Percentiles rank a stretch among this genome's conserved stretches.
phyloP scores from a whole-genome alignment of 2,797 vertebrate species.

The Chloroceryle amazona region DNA sequence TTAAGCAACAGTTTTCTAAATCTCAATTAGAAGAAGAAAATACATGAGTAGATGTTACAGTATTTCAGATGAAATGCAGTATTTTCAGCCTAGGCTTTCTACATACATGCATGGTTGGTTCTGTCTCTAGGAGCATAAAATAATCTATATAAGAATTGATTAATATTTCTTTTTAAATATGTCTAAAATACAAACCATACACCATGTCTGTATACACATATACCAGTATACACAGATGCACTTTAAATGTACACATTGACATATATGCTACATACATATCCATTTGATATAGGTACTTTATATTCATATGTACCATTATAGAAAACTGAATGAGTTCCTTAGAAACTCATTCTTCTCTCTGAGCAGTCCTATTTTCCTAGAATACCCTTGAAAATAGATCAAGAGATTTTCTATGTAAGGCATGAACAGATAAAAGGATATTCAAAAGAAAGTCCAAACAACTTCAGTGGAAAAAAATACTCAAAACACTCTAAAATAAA shows the following conservation, averaged over 20 bases:
- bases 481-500: background rate
- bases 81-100: background rate
- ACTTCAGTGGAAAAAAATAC: background rate
- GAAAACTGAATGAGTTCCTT: background rate
- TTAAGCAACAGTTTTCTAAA: background rate
- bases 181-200: background rate
- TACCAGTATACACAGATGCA: background rate
- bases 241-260: background rate
- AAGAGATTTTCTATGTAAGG: conserved; percentile 13
- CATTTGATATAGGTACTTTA: background rate
- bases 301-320: background rate
- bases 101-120: background rate
- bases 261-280: background rate
- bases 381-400: conserved; percentile 18
- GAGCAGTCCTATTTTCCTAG: background rate
- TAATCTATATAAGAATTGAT: background rate
- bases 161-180: background rate
- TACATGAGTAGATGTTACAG: background rate
- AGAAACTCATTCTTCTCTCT: background rate
- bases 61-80: background rate
- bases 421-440: conserved; percentile 8
- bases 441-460: background rate
- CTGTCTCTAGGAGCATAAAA: background rate
- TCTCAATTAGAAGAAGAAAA: background rate
- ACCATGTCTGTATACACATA: background rate